phyloP scores from a whole-genome alignment of 2,888 invertebrate genomes.

The Rhopalosiphum nymphaeae region DNA sequence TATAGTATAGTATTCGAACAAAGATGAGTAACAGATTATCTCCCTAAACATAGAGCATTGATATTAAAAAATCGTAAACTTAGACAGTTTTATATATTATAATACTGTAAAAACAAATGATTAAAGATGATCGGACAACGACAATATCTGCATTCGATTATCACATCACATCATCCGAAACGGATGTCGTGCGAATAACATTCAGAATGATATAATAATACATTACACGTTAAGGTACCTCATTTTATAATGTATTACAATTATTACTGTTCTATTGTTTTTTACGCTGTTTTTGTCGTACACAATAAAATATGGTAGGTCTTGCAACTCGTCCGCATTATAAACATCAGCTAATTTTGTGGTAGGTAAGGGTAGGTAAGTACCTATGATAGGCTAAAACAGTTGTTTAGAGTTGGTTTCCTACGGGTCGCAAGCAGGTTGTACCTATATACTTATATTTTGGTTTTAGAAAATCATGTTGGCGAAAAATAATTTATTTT shows the following conservation, averaged over 20 bases:
- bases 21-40: background rate
- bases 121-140: background rate
- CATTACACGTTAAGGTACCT: background rate
- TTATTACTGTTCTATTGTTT: background rate
- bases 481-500: background rate
- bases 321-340: background rate
- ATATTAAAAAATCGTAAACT: background rate
- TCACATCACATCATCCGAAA: background rate
- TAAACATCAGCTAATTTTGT: background rate
- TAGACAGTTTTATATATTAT: background rate
- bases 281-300: background rate
- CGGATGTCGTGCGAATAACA: background rate
- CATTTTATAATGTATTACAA: background rate
- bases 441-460: background rate
- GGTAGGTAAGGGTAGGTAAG: no score
- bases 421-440: background rate
- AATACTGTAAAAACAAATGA: background rate
- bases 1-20: background rate
- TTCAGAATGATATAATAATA: background rate
- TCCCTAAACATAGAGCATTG: background rate
- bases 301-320: background rate
- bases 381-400: background rate
- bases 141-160: background rate
- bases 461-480: background rate
- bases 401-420: background rate